Percentiles rank a stretch among this genome's conserved stretches.
These are phyloP conservation scores for Notodromas monacha DNA, from an alignment of 2,888 invertebrate genomes.

Conservation along the genomic window DNA sequence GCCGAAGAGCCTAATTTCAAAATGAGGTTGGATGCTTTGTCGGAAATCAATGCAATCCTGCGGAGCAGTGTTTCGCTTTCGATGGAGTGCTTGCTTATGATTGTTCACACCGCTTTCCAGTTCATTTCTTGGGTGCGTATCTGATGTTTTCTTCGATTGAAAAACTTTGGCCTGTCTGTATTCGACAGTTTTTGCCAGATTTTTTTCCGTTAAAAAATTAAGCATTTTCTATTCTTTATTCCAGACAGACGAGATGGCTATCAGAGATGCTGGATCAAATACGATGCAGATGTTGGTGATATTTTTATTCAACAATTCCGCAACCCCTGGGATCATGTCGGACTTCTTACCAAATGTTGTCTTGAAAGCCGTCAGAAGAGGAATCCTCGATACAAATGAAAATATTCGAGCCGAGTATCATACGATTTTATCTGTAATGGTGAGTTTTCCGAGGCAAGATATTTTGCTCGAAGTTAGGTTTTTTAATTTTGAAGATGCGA, in stretches of 20 bases:
- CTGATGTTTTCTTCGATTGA: too few species aligned
- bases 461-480: not conserved
- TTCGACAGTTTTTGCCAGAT: too few species aligned
- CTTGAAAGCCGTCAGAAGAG: constrained; percentile 32
- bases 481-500: not conserved
- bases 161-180: too few species aligned
- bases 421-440: constrained; percentile 35
- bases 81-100: constrained; percentile 27
- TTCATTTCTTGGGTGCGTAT: constrained; percentile 21
- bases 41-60: constrained; percentile 25
- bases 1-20: constrained; percentile 82
- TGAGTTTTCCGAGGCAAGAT: constrained; percentile 12
- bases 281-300: constrained; percentile 32
- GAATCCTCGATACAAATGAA: constrained; percentile 34
- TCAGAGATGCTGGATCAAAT: constrained; percentile 39
- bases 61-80: constrained; percentile 16
- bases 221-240: constrained; percentile 10
- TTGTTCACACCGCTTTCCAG: constrained; percentile 49
- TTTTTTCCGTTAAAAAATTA: too few species aligned
- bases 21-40: constrained; percentile 40
- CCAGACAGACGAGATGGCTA: constrained; percentile 42
- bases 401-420: constrained; percentile 43
- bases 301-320: constrained; percentile 25
- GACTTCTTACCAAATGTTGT: constrained; percentile 36
- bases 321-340: too few species aligned